Evolutionary conservation across 2,888 invertebrate genomes (phyloP), one percentile per base, ranked within the genome.

Genomic region (Acleris holmiana): DNA sequence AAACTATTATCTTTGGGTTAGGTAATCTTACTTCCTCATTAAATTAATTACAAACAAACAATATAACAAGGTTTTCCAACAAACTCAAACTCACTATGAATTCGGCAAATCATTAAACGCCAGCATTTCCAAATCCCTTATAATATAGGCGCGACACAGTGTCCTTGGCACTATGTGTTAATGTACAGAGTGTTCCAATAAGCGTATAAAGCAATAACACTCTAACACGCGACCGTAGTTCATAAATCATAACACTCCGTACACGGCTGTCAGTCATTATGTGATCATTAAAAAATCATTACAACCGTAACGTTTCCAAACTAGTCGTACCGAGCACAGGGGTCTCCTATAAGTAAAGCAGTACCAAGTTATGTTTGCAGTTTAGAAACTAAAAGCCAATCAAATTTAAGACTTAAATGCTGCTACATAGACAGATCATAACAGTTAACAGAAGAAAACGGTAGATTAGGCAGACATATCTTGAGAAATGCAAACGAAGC

Each of bases 281-380:
- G 78, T 69, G 76, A 82, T 87, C 91, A 91, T 91, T 91, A 91
- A 88, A 90, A 86, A 90, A 89, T 86, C 90, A 90, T 91, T 91
- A 91, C 74, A 75, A 70, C 71, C 71, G 68, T 54, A 65, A 50
- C 64, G 47, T 48, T 58, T 48, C 58, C 55, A 40, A 67, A 63
- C 58, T 67, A 56, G 67, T 66, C 60, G 60, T 44, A 62, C 49
- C 49, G 40, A 59, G 53, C 48, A 25, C 40, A 62, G 44, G 55
- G 49, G 55, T 23, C 19, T 17, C 49, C 49, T 54, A 44, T 48
- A 64, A 49, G 25, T 29, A 57, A 10, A 29, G 46, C 46, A n/a
- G 23, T 17, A 35, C 65, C 25, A 65, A 60, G 19, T 60, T 65
- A 35, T n/a, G 44, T 55, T 65, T 65, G 50, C 65, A n/a, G 49